These are phyloP conservation scores for Chloromyia formosa DNA, from an alignment of 2,888 invertebrate genomes.

Conservation along the genomic window DNA sequence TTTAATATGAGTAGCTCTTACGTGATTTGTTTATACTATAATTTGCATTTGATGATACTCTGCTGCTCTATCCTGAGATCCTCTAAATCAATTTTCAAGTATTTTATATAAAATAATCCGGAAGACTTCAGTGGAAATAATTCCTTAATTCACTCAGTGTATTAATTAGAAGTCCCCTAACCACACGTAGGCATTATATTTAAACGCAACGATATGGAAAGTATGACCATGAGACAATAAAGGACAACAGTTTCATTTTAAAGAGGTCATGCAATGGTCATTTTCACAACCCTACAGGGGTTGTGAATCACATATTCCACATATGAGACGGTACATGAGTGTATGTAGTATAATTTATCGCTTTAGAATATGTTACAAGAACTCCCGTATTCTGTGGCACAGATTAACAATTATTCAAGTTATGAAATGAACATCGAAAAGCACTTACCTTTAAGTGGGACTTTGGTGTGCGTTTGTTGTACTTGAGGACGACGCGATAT, in stretches of 20 bases:
- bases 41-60: no score
- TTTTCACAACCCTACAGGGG: neutral
- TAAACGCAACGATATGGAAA: no score
- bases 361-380: neutral
- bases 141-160: no score
- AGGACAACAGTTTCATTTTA: neutral
- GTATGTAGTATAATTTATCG: neutral
- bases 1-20: no score
- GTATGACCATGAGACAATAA: neutral
- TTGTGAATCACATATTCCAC: neutral
- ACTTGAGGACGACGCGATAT: constrained; percentile 51
- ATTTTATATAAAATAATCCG: no score
- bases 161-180: no score
- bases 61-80: no score
- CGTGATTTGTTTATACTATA: no score
- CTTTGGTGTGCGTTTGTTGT: constrained; percentile 51
- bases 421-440: constrained; percentile 12
- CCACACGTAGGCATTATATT: no score
- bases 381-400: neutral
- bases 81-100: no score
- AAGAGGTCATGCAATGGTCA: neutral
- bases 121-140: no score
- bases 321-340: no score
- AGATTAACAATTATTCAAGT: neutral
- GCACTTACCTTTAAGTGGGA: constrained; percentile 53